Evolutionary conservation across 2,797 vertebrate species (phyloP).

Genomic region (Peromyscus attwateri): DNA sequence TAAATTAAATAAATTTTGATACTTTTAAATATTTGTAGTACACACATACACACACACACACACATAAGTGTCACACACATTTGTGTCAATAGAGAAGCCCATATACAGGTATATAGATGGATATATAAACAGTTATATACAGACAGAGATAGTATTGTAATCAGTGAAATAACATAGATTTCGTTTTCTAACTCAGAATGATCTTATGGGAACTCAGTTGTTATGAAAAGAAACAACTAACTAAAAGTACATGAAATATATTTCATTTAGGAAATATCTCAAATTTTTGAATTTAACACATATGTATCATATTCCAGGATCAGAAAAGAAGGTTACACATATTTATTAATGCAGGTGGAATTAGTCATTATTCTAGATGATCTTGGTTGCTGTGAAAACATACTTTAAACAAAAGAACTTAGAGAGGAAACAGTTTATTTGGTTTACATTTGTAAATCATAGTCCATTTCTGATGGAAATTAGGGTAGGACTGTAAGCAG

Average conservation of each 20-base stretch:
- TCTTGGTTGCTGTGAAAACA: background rate
- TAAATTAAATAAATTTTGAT: background rate
- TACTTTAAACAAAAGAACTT: background rate
- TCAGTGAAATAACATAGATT: too few relatives aligned
- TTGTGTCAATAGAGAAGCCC: background rate
- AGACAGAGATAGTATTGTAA: background rate
- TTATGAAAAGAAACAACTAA: background rate
- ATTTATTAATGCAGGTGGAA: background rate
- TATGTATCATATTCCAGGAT: background rate
- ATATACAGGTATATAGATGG: background rate
- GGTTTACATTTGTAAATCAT: background rate
- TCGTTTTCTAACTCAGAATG: background rate
- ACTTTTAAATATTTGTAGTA: background rate
- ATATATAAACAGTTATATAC: background rate
- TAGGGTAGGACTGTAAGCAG: too few relatives aligned
- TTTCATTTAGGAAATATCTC: background rate
- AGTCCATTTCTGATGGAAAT: background rate
- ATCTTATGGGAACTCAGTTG: background rate
- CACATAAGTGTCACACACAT: background rate
- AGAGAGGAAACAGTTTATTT: background rate
- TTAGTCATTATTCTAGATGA: background rate
- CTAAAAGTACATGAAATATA: background rate
- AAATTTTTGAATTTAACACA: background rate
- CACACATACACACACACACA: background rate
- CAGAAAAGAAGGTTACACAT: background rate